phyloP scores from a whole-genome alignment of 2,113 vertebrate genomes.

The Potamarius usumacintae region DNA sequence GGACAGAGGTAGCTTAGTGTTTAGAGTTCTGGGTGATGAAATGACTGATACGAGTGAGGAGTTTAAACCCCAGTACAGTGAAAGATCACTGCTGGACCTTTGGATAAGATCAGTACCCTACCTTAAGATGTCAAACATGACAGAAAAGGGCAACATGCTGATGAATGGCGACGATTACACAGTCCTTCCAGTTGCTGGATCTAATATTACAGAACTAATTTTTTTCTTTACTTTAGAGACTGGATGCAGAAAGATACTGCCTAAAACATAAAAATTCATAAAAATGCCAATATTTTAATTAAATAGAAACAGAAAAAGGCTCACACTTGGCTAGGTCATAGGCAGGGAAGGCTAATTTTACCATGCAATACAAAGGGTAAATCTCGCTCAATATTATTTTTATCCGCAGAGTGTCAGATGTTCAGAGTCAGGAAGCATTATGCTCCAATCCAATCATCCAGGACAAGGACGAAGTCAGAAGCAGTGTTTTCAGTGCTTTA shows the following conservation, averaged over 20 bases:
- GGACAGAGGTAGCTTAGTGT: neutral
- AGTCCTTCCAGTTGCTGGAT: neutral
- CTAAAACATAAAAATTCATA: neutral
- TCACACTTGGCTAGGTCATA: neutral
- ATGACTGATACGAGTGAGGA: too few species aligned
- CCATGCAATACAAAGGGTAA: slow-evolving; percentile 36
- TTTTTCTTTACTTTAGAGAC: neutral
- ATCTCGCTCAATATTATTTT: slow-evolving; percentile 29
- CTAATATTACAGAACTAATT: neutral
- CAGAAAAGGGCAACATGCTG: neutral
- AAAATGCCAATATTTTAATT: neutral
- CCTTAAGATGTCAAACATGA: neutral
- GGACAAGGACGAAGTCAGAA: slow-evolving; percentile 53
- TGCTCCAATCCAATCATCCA: slow-evolving; percentile 49
- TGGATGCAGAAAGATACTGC: neutral
- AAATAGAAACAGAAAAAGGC: neutral
- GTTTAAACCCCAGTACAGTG: neutral
- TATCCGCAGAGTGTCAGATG: slow-evolving; percentile 43
- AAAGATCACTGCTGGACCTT: neutral
- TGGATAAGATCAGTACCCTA: neutral
- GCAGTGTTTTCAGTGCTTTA: slow-evolving; percentile 50
- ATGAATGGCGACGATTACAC: neutral
- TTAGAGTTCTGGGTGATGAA: neutral
- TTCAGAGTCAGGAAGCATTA: slow-evolving; percentile 45
- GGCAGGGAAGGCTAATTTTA: slow-evolving; percentile 18